These are phyloP conservation scores for Caenorhabditis japonica DNA, from an alignment of 2,888 invertebrate genomes.

Conservation along the genomic window DNA sequence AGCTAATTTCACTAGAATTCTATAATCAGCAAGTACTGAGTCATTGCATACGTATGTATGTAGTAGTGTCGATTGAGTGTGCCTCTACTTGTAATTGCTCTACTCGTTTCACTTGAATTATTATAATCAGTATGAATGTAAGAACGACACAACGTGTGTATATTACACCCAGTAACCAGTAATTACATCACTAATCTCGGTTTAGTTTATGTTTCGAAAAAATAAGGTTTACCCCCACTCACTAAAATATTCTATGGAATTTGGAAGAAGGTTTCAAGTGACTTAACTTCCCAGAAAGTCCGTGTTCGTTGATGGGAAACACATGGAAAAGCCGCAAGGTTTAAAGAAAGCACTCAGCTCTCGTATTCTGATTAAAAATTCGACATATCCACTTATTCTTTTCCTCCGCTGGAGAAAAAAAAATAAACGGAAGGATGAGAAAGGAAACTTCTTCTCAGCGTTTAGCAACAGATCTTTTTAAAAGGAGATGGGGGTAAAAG, in stretches of 20 bases:
- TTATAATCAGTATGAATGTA: conserved; percentile 1
- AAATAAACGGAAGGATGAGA: too few relatives aligned
- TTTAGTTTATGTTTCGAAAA: background rate
- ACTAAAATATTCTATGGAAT: conserved; percentile 24
- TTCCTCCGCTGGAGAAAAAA: background rate
- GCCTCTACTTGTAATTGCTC: conserved; percentile 5
- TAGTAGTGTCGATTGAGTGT: too few relatives aligned
- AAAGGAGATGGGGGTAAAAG: conserved; percentile 5
- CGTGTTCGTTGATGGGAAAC: conserved; percentile 25
- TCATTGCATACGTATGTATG: conserved; percentile 2
- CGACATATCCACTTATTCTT: conserved; percentile 37
- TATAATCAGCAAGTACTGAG: conserved; percentile 14
- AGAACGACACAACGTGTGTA: background rate
- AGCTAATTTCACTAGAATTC: too few relatives aligned
- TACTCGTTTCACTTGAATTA: background rate
- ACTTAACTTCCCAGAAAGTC: conserved; percentile 3
- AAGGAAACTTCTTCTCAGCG: conserved; percentile 6
- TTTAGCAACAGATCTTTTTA: conserved; percentile 28
- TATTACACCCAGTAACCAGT: conserved; percentile 6
- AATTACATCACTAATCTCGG: conserved; percentile 9
- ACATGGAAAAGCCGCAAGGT: conserved; percentile 6
- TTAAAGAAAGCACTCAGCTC: conserved; percentile 26
- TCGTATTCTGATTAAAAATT: conserved; percentile 47
- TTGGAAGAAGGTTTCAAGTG: conserved; percentile 4
- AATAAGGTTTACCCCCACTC: background rate